Conservation (phyloP, 53 echinoderm and acorn worm species). For the Apostichopus leukothele region DNA sequence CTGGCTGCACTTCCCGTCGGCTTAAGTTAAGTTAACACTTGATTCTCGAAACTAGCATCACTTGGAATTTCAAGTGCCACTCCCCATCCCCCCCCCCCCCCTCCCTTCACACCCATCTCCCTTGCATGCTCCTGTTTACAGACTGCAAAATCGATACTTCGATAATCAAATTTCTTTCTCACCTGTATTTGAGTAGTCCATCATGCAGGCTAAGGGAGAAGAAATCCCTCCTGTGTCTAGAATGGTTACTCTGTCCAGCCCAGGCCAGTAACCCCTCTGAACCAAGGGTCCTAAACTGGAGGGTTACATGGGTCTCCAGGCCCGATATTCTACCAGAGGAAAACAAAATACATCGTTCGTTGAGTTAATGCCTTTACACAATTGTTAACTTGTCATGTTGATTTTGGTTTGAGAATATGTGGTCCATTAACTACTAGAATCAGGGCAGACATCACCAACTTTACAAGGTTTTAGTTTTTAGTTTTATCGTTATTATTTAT, state of each 20-base stretch:
- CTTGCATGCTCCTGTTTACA: neutral
- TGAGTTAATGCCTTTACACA: too few species aligned
- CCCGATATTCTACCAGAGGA: constrained; percentile 62
- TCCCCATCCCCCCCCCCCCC: too few species aligned
- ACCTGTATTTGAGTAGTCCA: constrained; percentile 83
- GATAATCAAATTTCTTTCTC: neutral
- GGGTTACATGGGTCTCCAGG: constrained; percentile 45
- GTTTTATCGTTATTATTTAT: too few species aligned
- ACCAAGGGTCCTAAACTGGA: constrained; percentile 66
- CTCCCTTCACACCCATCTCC: neutral
- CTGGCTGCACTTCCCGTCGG: too few species aligned
- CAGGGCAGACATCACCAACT: too few species aligned
- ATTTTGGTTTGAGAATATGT: too few species aligned
- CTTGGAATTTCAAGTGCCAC: too few species aligned
- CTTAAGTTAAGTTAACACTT: too few species aligned
- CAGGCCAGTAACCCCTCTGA: constrained; percentile 80
- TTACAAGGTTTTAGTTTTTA: too few species aligned
- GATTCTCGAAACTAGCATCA: too few species aligned
- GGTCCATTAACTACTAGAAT: too few species aligned
- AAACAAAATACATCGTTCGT: neutral
- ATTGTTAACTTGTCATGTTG: too few species aligned
- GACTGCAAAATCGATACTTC: neutral
- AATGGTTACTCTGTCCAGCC: constrained; percentile 78
- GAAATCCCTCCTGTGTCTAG: constrained; percentile 75
- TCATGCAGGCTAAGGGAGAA: constrained; percentile 78